Evolutionary conservation across 2,797 vertebrate species (phyloP).

Genomic region (Diglossa cyanea): DNA sequence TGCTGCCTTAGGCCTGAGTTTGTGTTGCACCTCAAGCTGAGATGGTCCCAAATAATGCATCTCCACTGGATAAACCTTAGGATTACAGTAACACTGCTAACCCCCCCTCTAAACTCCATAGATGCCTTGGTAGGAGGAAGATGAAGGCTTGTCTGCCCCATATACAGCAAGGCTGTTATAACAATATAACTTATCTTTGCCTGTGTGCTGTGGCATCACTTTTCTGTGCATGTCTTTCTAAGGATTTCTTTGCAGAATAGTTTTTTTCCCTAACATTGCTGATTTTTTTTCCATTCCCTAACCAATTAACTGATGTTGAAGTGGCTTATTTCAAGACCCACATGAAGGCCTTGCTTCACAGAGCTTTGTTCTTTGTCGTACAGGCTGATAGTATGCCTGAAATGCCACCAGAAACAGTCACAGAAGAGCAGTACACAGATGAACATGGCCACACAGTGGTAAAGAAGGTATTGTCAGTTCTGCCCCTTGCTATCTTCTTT

Average conservation of each 20-base stretch:
- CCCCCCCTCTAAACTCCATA: not conserved
- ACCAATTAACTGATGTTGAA: not conserved
- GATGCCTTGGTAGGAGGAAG: not conserved
- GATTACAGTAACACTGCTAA: not conserved
- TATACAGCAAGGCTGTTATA: not conserved
- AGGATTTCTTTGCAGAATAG: conserved; percentile 7
- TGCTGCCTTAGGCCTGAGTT: not conserved
- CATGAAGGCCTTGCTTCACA: not conserved
- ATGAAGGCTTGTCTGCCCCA: not conserved
- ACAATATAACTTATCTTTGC: not conserved
- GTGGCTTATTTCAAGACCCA: not conserved
- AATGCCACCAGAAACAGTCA: conserved; percentile 86
- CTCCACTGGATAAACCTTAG: not conserved
- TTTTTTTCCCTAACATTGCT: not conserved
- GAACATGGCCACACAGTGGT: conserved; percentile 92
- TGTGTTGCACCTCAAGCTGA: not conserved
- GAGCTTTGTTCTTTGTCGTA: conserved; percentile 4
- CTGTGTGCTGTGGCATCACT: not conserved
- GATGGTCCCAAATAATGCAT: conserved; percentile 31
- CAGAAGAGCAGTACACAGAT: conserved; percentile 92
- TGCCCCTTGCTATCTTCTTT: not conserved
- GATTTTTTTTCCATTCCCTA: not conserved
- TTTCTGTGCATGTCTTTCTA: conserved; percentile 53
- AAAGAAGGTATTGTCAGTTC: conserved; percentile 83
- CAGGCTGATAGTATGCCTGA: conserved; percentile 91